Evolutionary conservation across 2,797 vertebrate genomes (phyloP).

Genomic region (Pogonophryne albipinna): DNA sequence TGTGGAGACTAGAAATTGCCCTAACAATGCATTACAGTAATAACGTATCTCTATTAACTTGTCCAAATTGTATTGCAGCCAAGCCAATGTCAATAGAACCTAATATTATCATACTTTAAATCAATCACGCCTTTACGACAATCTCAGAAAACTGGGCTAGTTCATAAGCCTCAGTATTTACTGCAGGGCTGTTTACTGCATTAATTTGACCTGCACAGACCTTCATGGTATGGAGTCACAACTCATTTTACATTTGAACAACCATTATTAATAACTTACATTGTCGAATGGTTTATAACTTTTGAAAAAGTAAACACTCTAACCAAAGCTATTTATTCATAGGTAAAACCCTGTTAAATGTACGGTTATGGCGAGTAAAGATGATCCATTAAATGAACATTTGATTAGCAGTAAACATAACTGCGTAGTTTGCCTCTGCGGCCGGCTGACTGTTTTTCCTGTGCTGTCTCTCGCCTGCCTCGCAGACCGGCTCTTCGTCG

Average conservation of each 20-base stretch:
- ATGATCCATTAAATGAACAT: not conserved
- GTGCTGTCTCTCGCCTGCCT: constrained; percentile 14
- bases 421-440: constrained; percentile 53
- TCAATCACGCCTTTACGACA: too few species aligned
- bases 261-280: not conserved
- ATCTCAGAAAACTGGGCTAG: not conserved
- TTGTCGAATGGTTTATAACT: not conserved
- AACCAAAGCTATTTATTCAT: not conserved
- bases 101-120: too few species aligned
- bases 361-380: not conserved
- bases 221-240: not conserved
- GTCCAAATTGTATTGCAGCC: too few species aligned
- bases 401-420: constrained; percentile 29
- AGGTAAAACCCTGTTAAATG: not conserved
- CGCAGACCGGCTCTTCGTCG: constrained; percentile 33
- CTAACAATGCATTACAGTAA: not conserved
- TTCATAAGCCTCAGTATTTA: not conserved
- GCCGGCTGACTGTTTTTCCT: constrained; percentile 38
- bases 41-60: not conserved
- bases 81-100: too few species aligned
- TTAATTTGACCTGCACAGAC: not conserved
- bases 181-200: not conserved
- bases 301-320: not conserved
- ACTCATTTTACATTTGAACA: not conserved
- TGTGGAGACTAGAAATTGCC: not conserved